Evolutionary conservation across 30 jellyfish, hydroid and myxozoan genomes (phyloP), one percentile per base, ranked within the genome.

Genomic region (Aurelia sp.): DNA sequence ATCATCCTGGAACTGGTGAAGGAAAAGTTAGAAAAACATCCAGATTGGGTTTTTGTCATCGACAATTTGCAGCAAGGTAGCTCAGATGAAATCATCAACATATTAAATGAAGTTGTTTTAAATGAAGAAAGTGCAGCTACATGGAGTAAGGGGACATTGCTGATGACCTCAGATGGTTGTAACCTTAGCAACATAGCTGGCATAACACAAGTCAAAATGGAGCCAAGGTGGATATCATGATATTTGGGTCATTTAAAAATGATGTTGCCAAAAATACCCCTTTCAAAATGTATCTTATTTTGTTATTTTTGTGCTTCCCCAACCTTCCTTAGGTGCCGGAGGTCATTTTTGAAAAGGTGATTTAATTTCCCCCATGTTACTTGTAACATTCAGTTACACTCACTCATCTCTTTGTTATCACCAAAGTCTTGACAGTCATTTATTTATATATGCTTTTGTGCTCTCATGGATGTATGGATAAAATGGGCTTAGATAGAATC

Each of bases 1-100:
- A 91, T 80, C 20, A 51, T 91, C 55, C n/a, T 96, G 4, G 91
- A 84, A 22, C 64, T 88, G 55, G 76, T 91, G 22, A 97, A 87
- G 65, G 98, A 90, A 21, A 75, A 65, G 50, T 62, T 96, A 10
- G 72, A 78, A 38, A 96, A 96, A 90, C 99, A 96, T 74, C 92
- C 99, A 44, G 88, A 93, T 57, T 96, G 99, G 99, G 91, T 96
- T 35, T 47, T 96, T 15, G 94, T 85, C 4, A 55, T 96, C 71
- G 99, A 96, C 65, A 87, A 90, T 81, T 64, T 96, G 84, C 97
- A 84, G 80, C 82, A 88, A 13, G 92, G 88, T 20, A 52, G 89
- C 21, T 84, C 99, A 7, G 84, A 83, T 16, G 91, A 92, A 22
- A 73, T 96, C 4, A 33, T 72, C 19, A 55, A 41, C 19, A 40